phyloP scores from a whole-genome alignment of 2,113 vertebrate genomes.

The Poeciliopsis retropinna region DNA sequence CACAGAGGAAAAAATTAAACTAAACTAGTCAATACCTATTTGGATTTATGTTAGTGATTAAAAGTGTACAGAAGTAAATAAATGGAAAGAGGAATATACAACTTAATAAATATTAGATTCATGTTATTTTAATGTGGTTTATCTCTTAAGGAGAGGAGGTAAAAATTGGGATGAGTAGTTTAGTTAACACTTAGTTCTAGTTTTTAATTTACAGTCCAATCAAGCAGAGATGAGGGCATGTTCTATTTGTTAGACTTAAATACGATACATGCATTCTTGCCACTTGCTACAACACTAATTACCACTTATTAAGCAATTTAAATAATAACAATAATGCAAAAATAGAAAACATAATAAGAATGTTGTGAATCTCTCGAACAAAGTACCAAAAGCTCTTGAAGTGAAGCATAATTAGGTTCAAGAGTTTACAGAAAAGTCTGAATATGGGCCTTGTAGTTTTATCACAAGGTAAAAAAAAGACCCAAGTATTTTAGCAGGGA shows the following conservation, averaged over 20 bases:
- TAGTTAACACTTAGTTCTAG: background rate
- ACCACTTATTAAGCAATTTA: background rate
- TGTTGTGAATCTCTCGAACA: background rate
- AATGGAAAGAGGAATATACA: background rate
- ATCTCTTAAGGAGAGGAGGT: background rate
- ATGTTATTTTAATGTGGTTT: background rate
- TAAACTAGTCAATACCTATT: background rate
- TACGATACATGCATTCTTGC: background rate
- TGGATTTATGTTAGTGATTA: constrained; percentile 1
- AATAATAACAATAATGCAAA: background rate
- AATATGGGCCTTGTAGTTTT: too few species aligned
- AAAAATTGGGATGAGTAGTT: background rate
- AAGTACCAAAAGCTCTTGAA: background rate
- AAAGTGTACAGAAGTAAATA: background rate
- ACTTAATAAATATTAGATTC: background rate
- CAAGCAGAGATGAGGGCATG: background rate
- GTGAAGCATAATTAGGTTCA: too few species aligned
- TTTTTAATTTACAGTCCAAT: background rate
- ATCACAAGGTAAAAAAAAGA: too few species aligned
- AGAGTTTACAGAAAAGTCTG: too few species aligned
- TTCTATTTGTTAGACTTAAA: background rate
- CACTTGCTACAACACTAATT: background rate
- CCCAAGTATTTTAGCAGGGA: too few species aligned
- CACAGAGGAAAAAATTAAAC: constrained; percentile 12
- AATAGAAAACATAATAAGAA: background rate